Evolutionary conservation across 2,888 invertebrate genomes (phyloP).

Genomic region (Eristalis intricaria): DNA sequence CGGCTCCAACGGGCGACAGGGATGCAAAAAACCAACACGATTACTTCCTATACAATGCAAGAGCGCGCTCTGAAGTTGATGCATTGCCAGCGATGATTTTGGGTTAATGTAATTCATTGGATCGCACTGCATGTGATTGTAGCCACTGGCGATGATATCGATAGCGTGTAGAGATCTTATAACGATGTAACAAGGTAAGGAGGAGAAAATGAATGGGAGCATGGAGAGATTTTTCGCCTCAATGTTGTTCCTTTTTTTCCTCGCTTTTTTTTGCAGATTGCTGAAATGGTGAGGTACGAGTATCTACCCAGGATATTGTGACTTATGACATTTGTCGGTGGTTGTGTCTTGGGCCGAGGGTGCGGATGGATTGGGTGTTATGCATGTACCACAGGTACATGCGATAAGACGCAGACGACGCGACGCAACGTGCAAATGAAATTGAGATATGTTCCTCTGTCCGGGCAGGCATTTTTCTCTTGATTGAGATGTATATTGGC

Average conservation of each 20-base stretch:
- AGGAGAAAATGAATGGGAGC: constrained; percentile 16
- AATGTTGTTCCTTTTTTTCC: background rate
- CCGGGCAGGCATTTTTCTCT: background rate
- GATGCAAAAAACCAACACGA: constrained; percentile 51
- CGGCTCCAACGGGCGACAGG: background rate
- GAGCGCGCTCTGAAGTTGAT: constrained; percentile 53
- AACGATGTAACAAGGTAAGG: constrained; percentile 42
- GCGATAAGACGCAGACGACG: background rate
- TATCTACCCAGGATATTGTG: background rate
- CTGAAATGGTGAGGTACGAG: background rate
- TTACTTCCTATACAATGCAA: constrained; percentile 62
- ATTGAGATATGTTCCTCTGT: background rate
- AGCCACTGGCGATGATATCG: constrained; percentile 66
- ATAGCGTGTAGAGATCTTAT: constrained; percentile 60
- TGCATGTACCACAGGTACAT: background rate
- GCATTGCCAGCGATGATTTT: constrained; percentile 68
- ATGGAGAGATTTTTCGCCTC: background rate
- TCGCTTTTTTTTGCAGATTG: background rate
- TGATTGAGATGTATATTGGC: background rate
- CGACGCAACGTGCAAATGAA: background rate
- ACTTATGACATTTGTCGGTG: background rate
- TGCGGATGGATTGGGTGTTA: background rate
- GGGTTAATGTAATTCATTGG: constrained; percentile 71
- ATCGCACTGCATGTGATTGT: constrained; percentile 64
- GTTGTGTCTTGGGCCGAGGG: background rate